Percentiles rank a stretch among this genome's conserved stretches.
Evolutionary conservation across 2,113 vertebrate genomes (phyloP).

Genomic region (Mesocricetus auratus): DNA sequence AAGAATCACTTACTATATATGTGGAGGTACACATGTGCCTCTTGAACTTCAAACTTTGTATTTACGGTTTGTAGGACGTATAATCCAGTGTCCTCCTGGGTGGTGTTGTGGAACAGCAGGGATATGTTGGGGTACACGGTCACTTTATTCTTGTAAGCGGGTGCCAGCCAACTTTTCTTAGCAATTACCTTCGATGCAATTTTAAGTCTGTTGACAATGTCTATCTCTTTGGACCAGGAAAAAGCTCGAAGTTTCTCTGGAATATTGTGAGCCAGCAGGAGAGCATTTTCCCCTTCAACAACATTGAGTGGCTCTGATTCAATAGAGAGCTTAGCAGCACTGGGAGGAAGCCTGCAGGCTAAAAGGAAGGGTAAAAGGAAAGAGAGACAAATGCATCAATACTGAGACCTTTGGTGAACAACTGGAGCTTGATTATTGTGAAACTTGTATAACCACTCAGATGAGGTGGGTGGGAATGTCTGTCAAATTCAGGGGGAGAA

Average conservation of each 20-base stretch:
- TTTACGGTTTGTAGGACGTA: background rate
- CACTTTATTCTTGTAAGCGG: background rate
- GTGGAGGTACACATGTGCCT: background rate
- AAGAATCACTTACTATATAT: background rate
- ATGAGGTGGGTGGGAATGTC: background rate
- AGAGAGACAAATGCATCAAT: background rate
- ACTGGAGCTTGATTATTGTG: background rate
- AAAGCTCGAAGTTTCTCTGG: fast-evolving
- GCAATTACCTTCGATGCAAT: fast-evolving
- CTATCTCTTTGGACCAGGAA: background rate
- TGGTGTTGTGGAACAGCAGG: constrained; percentile 5
- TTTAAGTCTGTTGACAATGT: fast-evolving
- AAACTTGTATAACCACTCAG: background rate
- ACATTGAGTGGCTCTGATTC: fast-evolving
- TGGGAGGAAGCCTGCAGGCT: background rate
- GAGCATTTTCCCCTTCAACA: background rate
- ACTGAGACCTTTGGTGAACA: background rate
- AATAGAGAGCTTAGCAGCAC: background rate
- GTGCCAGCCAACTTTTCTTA: fast-evolving
- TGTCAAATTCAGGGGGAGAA: background rate
- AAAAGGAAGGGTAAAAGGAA: background rate
- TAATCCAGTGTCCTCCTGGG: background rate
- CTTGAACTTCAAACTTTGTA: too few relatives aligned
- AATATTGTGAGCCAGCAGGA: background rate
- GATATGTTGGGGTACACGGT: constrained; percentile 8